Evolutionary conservation across 2,113 vertebrate species (phyloP), one percentile per base, ranked within the genome.

Genomic region (Carassius carassius): DNA sequence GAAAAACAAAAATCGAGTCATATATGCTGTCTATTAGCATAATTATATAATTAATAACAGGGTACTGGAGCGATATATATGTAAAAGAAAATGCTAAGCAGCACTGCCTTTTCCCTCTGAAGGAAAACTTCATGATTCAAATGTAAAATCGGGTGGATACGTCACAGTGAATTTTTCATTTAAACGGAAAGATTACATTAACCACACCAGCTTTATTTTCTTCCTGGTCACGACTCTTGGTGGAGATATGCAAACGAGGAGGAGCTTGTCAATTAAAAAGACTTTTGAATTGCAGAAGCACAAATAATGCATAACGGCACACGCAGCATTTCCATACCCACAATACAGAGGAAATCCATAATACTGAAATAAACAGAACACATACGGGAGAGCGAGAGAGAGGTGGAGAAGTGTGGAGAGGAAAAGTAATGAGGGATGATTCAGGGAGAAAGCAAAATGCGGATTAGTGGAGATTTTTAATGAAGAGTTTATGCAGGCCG

Each of bases 291-390:
- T 29, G 78, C 86, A 91, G 90, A 87, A 54, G 63, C 79, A 70
- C 91, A 91, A 87, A 90, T 90, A 91, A 93, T 91, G 91, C 93
- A 93, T 91, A 92, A 89, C 91, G 91, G 92, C 93, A 79, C 88
- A 90, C 44, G 25, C 63, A 60, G 72, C 88, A 93, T 92, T 93
- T 94, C 91, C 91, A 92, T 91, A 92, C 87, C 77, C 35, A 86
- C 81, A 85, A 76, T 82, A 78, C 84, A 82, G 25, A 86, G 83
- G 86, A 82, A 85, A 86, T 51, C 29, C 32, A 35, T 70, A 67
- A 81, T n/a, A 81, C n/a, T 58, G 47, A 56, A 56, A 58, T 44
- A 72, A 29, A 56, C 49, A 70, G 19, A 47, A 78, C 51, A 29
- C 62, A 23, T 56, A 11, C 29, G 17, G 12, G 49, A 60, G 37